Base-by-base conservation (phyloP, 2,888 invertebrate species). In the Mongoloraphidia duomilia region DNA sequence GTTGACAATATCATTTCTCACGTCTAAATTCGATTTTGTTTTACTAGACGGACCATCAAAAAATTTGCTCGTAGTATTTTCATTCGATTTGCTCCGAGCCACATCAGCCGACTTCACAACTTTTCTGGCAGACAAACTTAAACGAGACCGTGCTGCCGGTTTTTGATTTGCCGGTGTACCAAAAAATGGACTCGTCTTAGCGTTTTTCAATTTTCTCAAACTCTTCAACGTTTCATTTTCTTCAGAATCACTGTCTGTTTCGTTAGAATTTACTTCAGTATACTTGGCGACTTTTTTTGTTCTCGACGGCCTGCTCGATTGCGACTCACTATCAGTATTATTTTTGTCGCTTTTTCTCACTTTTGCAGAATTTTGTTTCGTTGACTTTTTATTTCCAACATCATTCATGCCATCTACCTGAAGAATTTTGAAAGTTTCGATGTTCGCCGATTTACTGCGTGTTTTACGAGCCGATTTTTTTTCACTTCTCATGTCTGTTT, bases 351-450 rank as follows among this genome's bases (percentile, higher is more conserved):
- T 41, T 49, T 49, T 47, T 13, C 40, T 40, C 49, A 36, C 41
- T 41, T 49, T 42, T 34, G 34, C 37, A 33, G 35, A 50, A 34
- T 13, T 49, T 34, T 41, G 46, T 1, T 13, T 34, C 26, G 33
- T 58, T 49, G 56, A 59, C 50, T 63, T 62, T 40, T 8, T 51
- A n/a, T 44, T 58, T 36, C 45, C 52, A 47, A 55, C 53, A 62
- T 76, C 74, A 60, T 70, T 65, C 52, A 63, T 68, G 4, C 79
- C 79, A 67, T 79, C 79, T 42, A 78, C 56, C 58, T 78, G 79
- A 0, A 73, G 62, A 53, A 77, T 69, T 46, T 61, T 59, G 52
- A 56, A 60, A 49, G 59, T 59, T 14, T 53, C 39, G 55, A 62
- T 62, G 38, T 52, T 56, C 38, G 50, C 43, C 34, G 43, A 47